A percentile compares a stretch with the other conserved stretches of the same genome.
These are phyloP conservation scores for Callimico goeldii DNA, from an alignment of 2,797 vertebrate species.

Conservation along the genomic window DNA sequence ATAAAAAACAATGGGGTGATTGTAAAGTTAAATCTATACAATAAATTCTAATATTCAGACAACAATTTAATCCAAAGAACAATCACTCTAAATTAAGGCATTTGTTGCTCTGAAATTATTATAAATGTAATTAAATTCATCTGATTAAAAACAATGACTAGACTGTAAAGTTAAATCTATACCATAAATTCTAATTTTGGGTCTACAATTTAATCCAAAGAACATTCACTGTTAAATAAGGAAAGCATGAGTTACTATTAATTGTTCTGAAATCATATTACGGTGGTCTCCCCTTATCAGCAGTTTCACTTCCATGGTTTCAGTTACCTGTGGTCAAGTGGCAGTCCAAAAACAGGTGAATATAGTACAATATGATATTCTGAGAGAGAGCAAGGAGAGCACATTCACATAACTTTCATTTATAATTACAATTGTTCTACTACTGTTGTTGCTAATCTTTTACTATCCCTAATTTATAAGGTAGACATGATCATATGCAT, in stretches of 20 bases:
- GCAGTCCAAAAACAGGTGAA: not conserved
- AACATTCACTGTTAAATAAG: not conserved
- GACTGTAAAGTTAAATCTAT: not conserved
- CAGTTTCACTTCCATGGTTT: not conserved
- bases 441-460: not conserved
- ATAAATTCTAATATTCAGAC: slow-evolving; percentile 26
- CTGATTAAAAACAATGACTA: not conserved
- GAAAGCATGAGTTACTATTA: slow-evolving; percentile 35
- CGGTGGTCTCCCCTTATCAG: not conserved
- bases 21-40: not conserved
- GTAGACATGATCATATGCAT: not conserved
- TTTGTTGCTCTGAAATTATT: slow-evolving; percentile 23
- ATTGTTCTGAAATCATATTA: slow-evolving; percentile 15
- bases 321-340: not conserved
- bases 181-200: slow-evolving; percentile 22
- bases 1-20: not conserved
- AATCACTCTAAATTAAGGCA: slow-evolving; percentile 14
- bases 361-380: not conserved
- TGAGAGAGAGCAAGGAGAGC: not conserved
- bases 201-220: slow-evolving; percentile 34
- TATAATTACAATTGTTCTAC: not conserved
- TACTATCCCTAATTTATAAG: not conserved
- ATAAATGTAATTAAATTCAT: slow-evolving; percentile 53
- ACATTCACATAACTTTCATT: not conserved
- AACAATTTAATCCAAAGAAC: slow-evolving; percentile 40